Evolutionary conservation across 2,888 invertebrate species (phyloP), one percentile per base, ranked within the genome.

Genomic region (Megastigmus dorsalis): DNA sequence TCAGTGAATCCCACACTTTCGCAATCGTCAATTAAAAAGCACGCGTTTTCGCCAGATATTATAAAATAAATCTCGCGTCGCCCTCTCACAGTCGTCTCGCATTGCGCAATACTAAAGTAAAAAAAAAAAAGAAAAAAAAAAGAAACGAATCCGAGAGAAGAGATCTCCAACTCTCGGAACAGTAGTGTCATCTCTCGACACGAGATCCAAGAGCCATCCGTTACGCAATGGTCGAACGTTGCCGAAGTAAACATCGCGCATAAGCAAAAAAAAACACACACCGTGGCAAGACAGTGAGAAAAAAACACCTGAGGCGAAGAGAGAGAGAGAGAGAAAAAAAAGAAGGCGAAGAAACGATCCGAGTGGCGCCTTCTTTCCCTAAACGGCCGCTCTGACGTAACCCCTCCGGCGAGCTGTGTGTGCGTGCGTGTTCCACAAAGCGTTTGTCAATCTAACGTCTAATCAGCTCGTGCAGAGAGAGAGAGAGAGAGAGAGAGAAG

Each of bases 371-470:
- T 55, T 50, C 6, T 63, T 13, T n/a, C 30, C n/a, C 23, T 36
- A 63, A 70, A 63, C 50, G 48, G 15, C 48, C 38, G 57, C 48
- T n/a, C n/a, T 71, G 71, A 71, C 55, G 65, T 57, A 65, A 71
- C 18, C 4, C 20, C 13, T 18, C 18, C 18, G n/a, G n/a, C n/a
- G n/a, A n/a, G n/a, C n/a, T n/a, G n/a, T n/a, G n/a, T n/a, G n/a
- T n/a, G n/a, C n/a, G n/a, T n/a, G n/a, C n/a, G n/a, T n/a, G 20
- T 18, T 20, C 36, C n/a, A 45, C 15, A 57, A 71, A 36, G 65
- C 36, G 38, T 57, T 55, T 59, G 57, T 50, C 59, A 52, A 72
- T 72, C 57, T 28, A 41, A 38, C 72, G 48, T 60, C 52, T 73
- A 60, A 67, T 66, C 54, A 26, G n/a, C 18, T 41, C 52, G 20